Conservation (phyloP, 2,797 vertebrate species). For the Cuniculus paca region DNA sequence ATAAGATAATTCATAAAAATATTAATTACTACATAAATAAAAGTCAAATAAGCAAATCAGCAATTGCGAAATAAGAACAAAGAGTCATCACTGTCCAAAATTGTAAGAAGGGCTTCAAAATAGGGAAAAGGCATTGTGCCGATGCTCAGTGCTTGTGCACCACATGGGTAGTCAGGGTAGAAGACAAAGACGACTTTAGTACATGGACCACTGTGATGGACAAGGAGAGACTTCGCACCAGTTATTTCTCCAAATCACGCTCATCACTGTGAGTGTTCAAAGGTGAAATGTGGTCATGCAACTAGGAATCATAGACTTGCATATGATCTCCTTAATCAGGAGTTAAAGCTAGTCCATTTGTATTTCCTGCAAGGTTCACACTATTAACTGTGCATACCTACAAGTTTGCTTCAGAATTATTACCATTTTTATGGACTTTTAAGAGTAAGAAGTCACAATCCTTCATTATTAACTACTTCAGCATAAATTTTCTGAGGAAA, state of each 20-base stretch:
- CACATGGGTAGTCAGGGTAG: background rate
- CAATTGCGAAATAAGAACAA: background rate
- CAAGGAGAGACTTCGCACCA: background rate
- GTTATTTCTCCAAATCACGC: background rate
- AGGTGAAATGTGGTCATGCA: background rate
- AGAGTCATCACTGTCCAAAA: background rate
- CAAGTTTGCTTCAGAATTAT: background rate
- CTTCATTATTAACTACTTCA: background rate
- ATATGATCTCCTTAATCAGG: background rate
- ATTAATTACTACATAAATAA: background rate
- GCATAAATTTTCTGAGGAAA: background rate
- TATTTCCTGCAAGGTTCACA: background rate
- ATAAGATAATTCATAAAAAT: background rate
- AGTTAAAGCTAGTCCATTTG: background rate
- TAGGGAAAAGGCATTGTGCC: background rate
- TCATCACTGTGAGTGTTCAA: background rate
- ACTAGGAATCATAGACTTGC: background rate
- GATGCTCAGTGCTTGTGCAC: accelerated
- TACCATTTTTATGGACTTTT: background rate
- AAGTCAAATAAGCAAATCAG: background rate
- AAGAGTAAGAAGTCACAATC: background rate
- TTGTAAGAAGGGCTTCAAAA: background rate
- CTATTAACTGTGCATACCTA: background rate
- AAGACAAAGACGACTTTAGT: background rate
- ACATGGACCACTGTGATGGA: background rate